Conservation (phyloP, 2,113 vertebrate genomes). For the Notothenia coriiceps region DNA sequence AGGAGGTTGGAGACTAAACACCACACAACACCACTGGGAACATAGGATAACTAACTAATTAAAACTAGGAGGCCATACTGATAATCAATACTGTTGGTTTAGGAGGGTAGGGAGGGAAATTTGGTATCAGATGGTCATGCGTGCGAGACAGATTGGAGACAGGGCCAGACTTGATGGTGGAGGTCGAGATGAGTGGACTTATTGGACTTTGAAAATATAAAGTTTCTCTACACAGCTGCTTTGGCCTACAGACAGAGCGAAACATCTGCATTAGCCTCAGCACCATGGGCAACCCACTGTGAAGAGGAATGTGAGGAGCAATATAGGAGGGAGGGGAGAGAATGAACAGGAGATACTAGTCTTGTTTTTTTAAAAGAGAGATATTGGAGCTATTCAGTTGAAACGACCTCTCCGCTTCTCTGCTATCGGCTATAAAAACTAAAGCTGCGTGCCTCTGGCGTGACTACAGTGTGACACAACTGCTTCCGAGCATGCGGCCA, state of each 20-base stretch:
- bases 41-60: slow-evolving; percentile 59
- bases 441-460: slow-evolving; percentile 25
- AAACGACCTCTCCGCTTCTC: slow-evolving; percentile 10
- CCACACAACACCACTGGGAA: slow-evolving; percentile 59
- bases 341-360: slow-evolving; percentile 47
- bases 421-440: slow-evolving; percentile 33
- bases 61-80: slow-evolving; percentile 53
- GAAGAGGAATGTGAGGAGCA: slow-evolving; percentile 89
- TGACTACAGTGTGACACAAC: slow-evolving; percentile 62
- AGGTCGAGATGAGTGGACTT: slow-evolving; percentile 66
- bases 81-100: slow-evolving; percentile 69
- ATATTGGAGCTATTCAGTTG: slow-evolving; percentile 27
- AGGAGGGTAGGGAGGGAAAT: slow-evolving; percentile 44
- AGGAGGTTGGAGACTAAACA: slow-evolving; percentile 72
- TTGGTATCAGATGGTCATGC: slow-evolving; percentile 51
- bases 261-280: slow-evolving; percentile 98
- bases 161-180: slow-evolving; percentile 46
- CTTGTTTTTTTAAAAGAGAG: slow-evolving; percentile 20
- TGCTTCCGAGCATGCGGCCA: slow-evolving; percentile 30
- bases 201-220: slow-evolving; percentile 80
- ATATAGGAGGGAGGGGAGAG: slow-evolving; percentile 63
- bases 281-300: slow-evolving; percentile 88
- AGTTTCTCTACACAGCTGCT: slow-evolving; percentile 83
- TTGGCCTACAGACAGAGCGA: slow-evolving; percentile 87
- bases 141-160: slow-evolving; percentile 45